A percentile compares a stretch with the other conserved stretches of the same genome.
Conservation (phyloP, 2,113 vertebrate species). For the Pandion haliaetus region DNA sequence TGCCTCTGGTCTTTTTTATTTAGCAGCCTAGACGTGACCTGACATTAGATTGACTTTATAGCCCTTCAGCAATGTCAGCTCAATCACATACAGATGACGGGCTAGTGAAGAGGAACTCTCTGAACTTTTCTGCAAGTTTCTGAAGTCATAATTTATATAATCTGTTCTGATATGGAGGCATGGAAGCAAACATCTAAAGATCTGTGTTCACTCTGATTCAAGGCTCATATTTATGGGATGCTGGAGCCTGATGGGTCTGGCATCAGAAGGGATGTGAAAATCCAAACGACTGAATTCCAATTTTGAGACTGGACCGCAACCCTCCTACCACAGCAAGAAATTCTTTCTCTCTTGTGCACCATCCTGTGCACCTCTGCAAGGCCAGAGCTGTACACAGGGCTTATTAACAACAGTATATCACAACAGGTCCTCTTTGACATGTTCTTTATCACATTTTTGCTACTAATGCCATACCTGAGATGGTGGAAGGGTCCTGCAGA, state of each 20-base stretch:
- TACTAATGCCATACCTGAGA: background rate
- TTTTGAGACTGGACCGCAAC: background rate
- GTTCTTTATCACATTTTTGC: background rate
- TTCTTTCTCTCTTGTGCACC: background rate
- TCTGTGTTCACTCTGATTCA: background rate
- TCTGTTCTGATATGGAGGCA: background rate
- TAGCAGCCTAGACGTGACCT: background rate
- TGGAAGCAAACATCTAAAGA: background rate
- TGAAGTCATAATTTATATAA: background rate
- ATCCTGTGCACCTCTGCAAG: background rate
- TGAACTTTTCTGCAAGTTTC: background rate
- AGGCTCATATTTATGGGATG: background rate
- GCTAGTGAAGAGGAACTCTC: background rate
- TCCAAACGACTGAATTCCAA: background rate
- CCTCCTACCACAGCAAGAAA: background rate
- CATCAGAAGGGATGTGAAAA: background rate
- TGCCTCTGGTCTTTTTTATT: background rate
- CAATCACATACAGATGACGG: background rate
- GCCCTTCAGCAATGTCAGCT: background rate
- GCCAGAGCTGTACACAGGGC: background rate
- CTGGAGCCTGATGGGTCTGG: background rate
- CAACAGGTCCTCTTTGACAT: background rate
- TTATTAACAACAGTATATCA: background rate
- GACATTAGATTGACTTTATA: background rate
- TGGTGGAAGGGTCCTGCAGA: background rate